phyloP scores from a whole-genome alignment of 2,797 vertebrate species.

The Nannoperca australis region DNA sequence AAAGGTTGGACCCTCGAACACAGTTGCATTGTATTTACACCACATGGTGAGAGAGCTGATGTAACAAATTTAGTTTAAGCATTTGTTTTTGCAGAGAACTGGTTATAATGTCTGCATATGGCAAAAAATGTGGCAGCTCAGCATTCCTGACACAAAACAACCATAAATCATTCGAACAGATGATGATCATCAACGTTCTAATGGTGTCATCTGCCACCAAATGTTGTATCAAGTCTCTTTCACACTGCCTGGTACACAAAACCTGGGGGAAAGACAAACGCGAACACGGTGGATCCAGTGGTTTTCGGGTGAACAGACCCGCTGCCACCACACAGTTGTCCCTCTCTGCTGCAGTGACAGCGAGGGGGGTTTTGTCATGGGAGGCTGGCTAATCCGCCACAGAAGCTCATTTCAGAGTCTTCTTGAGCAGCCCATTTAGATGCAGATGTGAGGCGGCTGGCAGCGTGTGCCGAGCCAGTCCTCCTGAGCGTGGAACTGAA shows the following conservation, averaged over 20 bases:
- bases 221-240: conserved; percentile 33
- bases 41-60: conserved; percentile 9
- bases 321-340: conserved; percentile 27
- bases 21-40: conserved; percentile 23
- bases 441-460: conserved; percentile 72
- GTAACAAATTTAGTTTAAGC: conserved; percentile 22
- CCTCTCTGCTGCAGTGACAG: conserved; percentile 51
- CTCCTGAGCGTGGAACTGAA: conserved; percentile 26
- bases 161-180: conserved; percentile 33
- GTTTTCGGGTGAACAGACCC: conserved; percentile 40
- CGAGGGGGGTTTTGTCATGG: conserved; percentile 35
- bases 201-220: conserved; percentile 38
- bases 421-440: conserved; percentile 73
- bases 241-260: conserved; percentile 5
- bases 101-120: conserved; percentile 17
- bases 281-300: conserved; percentile 23
- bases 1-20: conserved; percentile 45
- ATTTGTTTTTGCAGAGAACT: conserved; percentile 14
- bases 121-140: conserved; percentile 36
- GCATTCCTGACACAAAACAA: conserved; percentile 31
- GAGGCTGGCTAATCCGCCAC: conserved; percentile 55
- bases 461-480: conserved; percentile 42
- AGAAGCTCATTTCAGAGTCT: conserved; percentile 66
- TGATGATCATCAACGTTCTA: conserved; percentile 16
- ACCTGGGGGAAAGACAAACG: conserved; percentile 28